Evolutionary conservation across 2,113 vertebrate species (phyloP).

Genomic region (Megaceryle maxima): DNA sequence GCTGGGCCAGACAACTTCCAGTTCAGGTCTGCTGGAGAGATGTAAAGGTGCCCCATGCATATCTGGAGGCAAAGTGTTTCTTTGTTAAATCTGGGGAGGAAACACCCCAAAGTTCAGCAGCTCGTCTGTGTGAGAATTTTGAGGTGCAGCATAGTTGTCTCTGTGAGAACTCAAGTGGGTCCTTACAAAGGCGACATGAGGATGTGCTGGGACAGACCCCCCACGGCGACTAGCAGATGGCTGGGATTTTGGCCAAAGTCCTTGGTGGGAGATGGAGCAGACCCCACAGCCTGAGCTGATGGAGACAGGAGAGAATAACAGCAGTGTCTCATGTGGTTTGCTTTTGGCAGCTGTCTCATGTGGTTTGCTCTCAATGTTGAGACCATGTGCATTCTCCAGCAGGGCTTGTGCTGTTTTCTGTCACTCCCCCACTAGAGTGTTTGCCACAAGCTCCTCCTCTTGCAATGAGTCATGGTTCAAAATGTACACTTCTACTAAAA

Average conservation of each 20-base stretch:
- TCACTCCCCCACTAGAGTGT: not conserved
- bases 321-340: not conserved
- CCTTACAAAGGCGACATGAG: not conserved
- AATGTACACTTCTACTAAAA: not conserved
- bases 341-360: not conserved
- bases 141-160: not conserved
- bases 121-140: not conserved
- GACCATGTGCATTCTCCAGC: not conserved
- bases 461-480: not conserved
- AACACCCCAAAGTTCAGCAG: not conserved
- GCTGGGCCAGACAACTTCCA: not conserved
- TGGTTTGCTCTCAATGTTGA: not conserved
- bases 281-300: not conserved
- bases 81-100: not conserved
- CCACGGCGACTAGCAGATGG: fast-evolving
- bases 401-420: not conserved
- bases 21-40: not conserved
- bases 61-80: not conserved
- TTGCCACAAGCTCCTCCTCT: not conserved
- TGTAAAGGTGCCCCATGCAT: fast-evolving
- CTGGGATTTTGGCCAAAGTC: not conserved
- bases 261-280: not conserved
- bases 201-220: not conserved
- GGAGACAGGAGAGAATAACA: not conserved
- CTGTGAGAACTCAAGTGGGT: not conserved